Evolutionary conservation across 2,113 vertebrate genomes (phyloP), one percentile per base, ranked within the genome.

Genomic region (Saccopteryx leptura): DNA sequence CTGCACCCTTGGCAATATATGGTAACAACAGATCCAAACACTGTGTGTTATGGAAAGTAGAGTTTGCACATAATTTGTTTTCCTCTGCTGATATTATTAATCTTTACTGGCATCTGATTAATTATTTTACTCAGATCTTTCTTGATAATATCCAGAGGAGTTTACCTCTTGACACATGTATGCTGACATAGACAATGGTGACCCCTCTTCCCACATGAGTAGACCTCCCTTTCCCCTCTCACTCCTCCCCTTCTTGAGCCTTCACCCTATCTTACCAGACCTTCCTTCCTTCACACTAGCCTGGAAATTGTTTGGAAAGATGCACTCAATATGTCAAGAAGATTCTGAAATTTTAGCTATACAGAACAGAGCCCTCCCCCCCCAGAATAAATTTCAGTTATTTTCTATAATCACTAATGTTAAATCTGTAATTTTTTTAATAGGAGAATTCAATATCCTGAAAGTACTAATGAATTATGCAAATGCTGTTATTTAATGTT

Each of bases 381-480:
- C 31, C 79, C 24, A 56, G 21, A 87, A 86, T 31, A 75, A 69
- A 26, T 82, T 56, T 3, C 15, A 66, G 31, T 66, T 80, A 56
- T 81, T 89, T 94, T 95, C 74, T 84, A 89, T 69, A 86, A 81
- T 95, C n/a, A 52, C 18, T 18, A 79, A n/a, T 80, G 31, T 76
- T 89, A 76, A 80, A 82, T 75, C 18, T 14, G 81, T 72, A 74
- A 50, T 81, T 39, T 60, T 28, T 72, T 18, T 14, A 33, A 68
- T 71, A 88, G 61, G 28, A 88, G 69, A 91, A 92, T 69, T 90
- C 19, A 90, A 10, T 24, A 39, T 90, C 80, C 13, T 75, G 33
- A 33, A 94, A 87, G 80, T 82, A 60, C 68, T 92, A 92, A 97
- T 96, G 74, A 81, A 65, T 66, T 76, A 78, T 82, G 86, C 61